Evolutionary conservation across 2,888 invertebrate species (phyloP).

Genomic region (Diarsia mendica): DNA sequence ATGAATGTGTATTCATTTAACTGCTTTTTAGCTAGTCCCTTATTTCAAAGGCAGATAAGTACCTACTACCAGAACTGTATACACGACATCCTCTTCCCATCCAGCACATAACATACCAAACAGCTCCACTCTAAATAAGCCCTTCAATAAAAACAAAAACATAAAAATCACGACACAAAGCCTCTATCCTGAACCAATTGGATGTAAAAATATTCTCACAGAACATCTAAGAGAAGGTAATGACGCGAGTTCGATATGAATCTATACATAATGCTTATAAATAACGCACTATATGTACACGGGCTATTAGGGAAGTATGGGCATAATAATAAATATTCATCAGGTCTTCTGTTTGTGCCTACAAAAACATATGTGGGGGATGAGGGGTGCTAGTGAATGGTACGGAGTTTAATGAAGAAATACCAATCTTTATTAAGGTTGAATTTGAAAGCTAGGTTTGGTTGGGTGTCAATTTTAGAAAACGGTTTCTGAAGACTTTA

Average conservation of each 20-base stretch:
- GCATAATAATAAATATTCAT: constrained; percentile 82
- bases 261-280: constrained; percentile 76
- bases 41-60: background rate
- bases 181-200: constrained; percentile 64
- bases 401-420: constrained; percentile 42
- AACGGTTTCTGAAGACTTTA: background rate
- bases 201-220: constrained; percentile 70
- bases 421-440: constrained; percentile 32
- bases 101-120: constrained; percentile 13
- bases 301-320: constrained; percentile 78
- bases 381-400: constrained; percentile 38
- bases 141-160: constrained; percentile 52
- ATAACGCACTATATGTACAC: constrained; percentile 73
- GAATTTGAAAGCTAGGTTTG: background rate
- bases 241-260: constrained; percentile 79
- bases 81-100: background rate
- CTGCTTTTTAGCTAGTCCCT: too few relatives aligned
- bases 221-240: constrained; percentile 81
- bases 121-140: constrained; percentile 21
- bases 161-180: constrained; percentile 55
- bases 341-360: constrained; percentile 76
- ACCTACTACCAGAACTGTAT: background rate
- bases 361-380: constrained; percentile 72
- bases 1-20: too few relatives aligned
- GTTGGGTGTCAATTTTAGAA: background rate